Evolutionary conservation across 2,797 vertebrate genomes (phyloP).

Genomic region (Oophaga sylvatica): DNA sequence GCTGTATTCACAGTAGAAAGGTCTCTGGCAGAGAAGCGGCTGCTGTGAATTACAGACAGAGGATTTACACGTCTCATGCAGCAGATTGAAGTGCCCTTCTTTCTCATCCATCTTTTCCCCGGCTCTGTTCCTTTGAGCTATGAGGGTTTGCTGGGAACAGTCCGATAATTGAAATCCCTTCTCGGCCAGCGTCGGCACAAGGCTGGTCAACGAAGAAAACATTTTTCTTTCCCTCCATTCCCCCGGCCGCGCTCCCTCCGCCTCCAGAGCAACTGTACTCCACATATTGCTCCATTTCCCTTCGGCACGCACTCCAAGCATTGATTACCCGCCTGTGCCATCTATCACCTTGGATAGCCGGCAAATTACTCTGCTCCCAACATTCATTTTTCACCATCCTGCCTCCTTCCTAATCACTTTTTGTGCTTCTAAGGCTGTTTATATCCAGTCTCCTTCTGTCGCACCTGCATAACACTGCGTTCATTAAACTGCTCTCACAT

Average conservation of each 20-base stretch:
- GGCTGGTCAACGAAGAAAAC: conserved; percentile 63
- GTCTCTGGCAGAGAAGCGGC: conserved; percentile 27
- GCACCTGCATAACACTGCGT: conserved; percentile 36
- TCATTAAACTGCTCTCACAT: conserved; percentile 37
- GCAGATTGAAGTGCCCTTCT: conserved; percentile 43
- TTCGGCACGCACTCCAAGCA: conserved; percentile 62
- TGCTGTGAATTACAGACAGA: conserved; percentile 47
- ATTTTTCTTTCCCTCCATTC: conserved; percentile 60
- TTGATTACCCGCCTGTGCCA: conserved; percentile 64
- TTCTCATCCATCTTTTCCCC: conserved; percentile 53
- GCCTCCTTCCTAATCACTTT: conserved; percentile 61
- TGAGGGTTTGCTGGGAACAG: conserved; percentile 51
- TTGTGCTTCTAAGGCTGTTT: conserved; percentile 56
- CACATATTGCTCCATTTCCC: conserved; percentile 61
- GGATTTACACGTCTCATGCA: conserved; percentile 48
- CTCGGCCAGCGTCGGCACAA: conserved; percentile 51
- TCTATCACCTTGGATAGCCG: conserved; percentile 65
- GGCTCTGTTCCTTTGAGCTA: conserved; percentile 53
- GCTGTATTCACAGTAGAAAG: conserved; percentile 35
- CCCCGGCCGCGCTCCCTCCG: conserved; percentile 26
- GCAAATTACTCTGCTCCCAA: conserved; percentile 64
- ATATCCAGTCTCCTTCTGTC: conserved; percentile 48
- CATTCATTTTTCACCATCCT: conserved; percentile 62
- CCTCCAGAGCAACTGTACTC: conserved; percentile 57
- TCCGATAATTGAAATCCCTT: conserved; percentile 64